Evolutionary conservation across 1,140 invertebrate genomes (phyloP), one percentile per base, ranked within the genome.

Genomic region (Caenorhabditis remanei): DNA sequence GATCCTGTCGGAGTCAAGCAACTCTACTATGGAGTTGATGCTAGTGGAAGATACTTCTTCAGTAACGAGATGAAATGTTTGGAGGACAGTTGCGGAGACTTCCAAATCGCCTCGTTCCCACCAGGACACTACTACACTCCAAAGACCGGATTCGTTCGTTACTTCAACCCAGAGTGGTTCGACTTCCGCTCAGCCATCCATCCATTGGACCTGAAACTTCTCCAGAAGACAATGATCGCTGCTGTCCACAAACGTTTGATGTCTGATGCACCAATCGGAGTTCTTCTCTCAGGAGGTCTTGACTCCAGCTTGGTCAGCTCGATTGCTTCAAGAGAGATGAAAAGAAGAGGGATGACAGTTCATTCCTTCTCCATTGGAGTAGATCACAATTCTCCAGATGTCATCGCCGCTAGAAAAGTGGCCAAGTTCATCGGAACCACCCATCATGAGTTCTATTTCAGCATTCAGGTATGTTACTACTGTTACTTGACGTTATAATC

Each of bases 31-130:
- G 91, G 91, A 56, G 58, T 75, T 58, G 92, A 92, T 79, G 82
- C 87, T 13, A 87, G 89, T 16, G 92, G 91, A 40, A 63, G 90
- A 41, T 85, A 90, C 82, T 90, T 90, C 83, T 93, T 92, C 82
- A 93, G 92, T 82, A 92, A 91, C 83, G 91, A 92, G 88, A 92
- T 92, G 91, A 92, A 92, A 53, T 89, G 83, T 16, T 91, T 92
- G 56, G 90, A 92, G 61, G 89, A 90, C 50, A 83, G 58, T 50
- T 93, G 92, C 82, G 87, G 87, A 41, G 24, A 71, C 48, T 55
- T 41, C 53, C 43, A 91, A 48, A 65, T 92, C 19, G 65, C 21
- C 14, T 86, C 89, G 14, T 92, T 92, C 85, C 91, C 91, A 43
- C 91, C 91, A 6, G 91, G 91, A 4, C 91, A 92, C 85, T 92